Base-by-base conservation (phyloP, 2,888 invertebrate species). In the Euspilapteryx auroguttella region DNA sequence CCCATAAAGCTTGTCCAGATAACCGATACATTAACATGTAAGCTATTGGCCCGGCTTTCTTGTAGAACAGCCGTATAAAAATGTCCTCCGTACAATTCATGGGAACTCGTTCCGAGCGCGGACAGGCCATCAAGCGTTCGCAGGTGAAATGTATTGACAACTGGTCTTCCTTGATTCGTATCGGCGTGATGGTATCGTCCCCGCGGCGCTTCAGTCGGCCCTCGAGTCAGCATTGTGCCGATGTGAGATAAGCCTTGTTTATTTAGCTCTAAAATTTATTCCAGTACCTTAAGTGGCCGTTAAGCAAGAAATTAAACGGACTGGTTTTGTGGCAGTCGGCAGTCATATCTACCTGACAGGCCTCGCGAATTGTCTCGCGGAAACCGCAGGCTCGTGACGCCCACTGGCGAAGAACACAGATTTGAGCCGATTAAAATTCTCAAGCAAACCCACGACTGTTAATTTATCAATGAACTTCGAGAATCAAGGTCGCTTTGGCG, bases 91-190 rank as follows among this genome's bases (percentile, higher is more conserved):
- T 51, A 66, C 66, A 65, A 66, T 68, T 68, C 61, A 66, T 55
- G 59, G 58, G 56, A 68, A 71, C 71, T 45, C 44, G 71, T 68
- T 61, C 55, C 49, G 48, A 44, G 41, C 49, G 38, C 40, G 40
- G 64, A 65, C 63, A 53, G 57, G 45, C 57, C 65, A 63, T 69
- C 68, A 65, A 58, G 59, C 54, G 50, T 45, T 53, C 48, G 56
- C 71, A 66, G 63, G 68, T 73, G 71, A 71, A 64, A 62, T 66
- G 71, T 71, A 73, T 71, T 71, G 73, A 75, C 73, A 69, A 66
- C 56, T 69, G 64, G 73, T 69, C 73, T 73, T 73, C 73, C 73
- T 71, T 68, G 73, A 75, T 75, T 58, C 55, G 46, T 73, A 75
- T 73, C 73, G 63, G 64, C 45, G 65, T 69, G 73, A 71, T 73